phyloP scores from a whole-genome alignment of 1,140 invertebrate species.

The Oedothorax gibbosus region DNA sequence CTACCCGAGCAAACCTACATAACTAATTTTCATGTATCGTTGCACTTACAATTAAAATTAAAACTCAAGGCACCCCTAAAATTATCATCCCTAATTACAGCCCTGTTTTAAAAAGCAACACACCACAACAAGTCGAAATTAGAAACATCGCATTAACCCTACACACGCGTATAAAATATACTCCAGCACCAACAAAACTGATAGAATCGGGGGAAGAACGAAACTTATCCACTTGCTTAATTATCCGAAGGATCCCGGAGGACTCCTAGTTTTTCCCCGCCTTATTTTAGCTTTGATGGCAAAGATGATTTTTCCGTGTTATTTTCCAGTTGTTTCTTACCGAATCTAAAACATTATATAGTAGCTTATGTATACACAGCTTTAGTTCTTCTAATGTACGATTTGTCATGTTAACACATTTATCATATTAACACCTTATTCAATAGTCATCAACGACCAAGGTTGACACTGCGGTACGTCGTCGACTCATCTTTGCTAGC shows the following conservation, averaged over 20 bases:
- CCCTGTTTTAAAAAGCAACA: background rate
- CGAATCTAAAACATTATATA: background rate
- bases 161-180: constrained; percentile 13
- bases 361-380: too few species aligned
- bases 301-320: background rate
- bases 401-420: too few species aligned
- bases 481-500: too few species aligned
- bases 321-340: background rate
- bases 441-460: too few species aligned
- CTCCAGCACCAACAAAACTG: background rate
- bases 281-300: background rate
- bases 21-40: too few species aligned
- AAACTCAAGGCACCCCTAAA: too few species aligned
- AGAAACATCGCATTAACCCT: background rate
- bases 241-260: constrained; percentile 33
- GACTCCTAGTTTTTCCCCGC: constrained; percentile 24
- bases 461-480: too few species aligned
- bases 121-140: background rate
- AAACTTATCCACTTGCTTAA: constrained; percentile 42
- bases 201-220: constrained; percentile 16
- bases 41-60: too few species aligned
- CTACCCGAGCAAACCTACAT: too few species aligned
- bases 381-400: too few species aligned
- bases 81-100: too few species aligned
- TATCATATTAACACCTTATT: too few species aligned